Evolutionary conservation across 2,888 invertebrate species (phyloP), one percentile per base, ranked within the genome.

Genomic region (Noctua janthe): DNA sequence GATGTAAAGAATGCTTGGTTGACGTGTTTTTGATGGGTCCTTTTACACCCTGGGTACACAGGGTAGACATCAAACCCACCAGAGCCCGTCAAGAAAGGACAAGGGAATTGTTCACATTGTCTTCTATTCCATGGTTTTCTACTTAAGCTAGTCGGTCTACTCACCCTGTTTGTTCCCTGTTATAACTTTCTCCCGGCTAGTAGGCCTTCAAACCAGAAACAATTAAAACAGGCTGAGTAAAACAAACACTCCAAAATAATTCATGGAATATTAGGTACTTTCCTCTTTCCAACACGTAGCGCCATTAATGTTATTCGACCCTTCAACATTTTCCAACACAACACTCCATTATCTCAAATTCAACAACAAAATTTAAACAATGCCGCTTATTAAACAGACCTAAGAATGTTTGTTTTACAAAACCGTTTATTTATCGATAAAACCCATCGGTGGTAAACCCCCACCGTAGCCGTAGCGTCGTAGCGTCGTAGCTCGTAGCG

Each of bases 351-450:
- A 72, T 74, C 39, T 76, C 54, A 71, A 84, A 76, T 64, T 39
- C 6, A 35, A 43, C 35, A 71, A 67, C 35, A 72, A 69, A 47
- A 59, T 74, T 74, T 59, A 69, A 82, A 84, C 74, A 77, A 82
- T 83, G 70, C 75, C 74, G 74, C 47, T 79, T 75, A 82, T 82
- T 86, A 84, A 83, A 76, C 75, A 67, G 66, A 64, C 43, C 59
- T 73, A 76, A 84, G 47, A 77, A 74, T 85, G 47, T 82, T 86
- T 85, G 76, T 79, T 76, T 83, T 73, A 66, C 69, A 64, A 82
- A 82, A 84, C 80, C 83, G 74, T 88, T 90, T 87, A 83, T 87
- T 87, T 89, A 86, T 86, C 85, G 83, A 84, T 84, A 84, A 80
- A 83, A 80, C 59, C 62, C 70, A 81, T 87, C 84, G 84, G 84